phyloP scores from a whole-genome alignment of 2,888 invertebrate species.

The Pterostichus niger region DNA sequence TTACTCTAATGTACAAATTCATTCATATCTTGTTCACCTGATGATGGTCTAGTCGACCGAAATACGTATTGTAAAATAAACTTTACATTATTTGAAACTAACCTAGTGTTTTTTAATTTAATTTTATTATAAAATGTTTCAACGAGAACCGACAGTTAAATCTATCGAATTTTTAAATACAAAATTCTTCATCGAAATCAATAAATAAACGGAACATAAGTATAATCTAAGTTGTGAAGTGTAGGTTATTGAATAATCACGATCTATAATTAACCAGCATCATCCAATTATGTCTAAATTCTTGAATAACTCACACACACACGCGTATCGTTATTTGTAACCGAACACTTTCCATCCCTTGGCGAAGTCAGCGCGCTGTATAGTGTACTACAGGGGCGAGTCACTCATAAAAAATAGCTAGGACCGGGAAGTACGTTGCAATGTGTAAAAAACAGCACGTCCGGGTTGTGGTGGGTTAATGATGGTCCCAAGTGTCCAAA shows the following conservation, averaged over 20 bases:
- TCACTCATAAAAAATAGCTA: background rate
- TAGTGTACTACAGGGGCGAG: background rate
- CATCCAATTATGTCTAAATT: slow-evolving; percentile 46
- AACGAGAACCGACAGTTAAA: too few relatives aligned
- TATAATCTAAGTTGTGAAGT: too few relatives aligned
- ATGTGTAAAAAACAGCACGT: slow-evolving; percentile 56
- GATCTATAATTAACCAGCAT: slow-evolving; percentile 38
- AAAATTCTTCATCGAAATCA: too few relatives aligned
- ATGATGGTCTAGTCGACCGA: too few relatives aligned
- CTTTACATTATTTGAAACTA: too few relatives aligned
- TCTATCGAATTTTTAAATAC: too few relatives aligned
- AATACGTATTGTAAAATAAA: too few relatives aligned
- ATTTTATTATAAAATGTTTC: too few relatives aligned
- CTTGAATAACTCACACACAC: slow-evolving; percentile 25
- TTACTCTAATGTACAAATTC: too few relatives aligned
- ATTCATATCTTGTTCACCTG: too few relatives aligned
- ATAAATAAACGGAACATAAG: too few relatives aligned
- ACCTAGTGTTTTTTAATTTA: too few relatives aligned
- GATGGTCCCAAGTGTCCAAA: slow-evolving; percentile 61
- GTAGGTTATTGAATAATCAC: background rate
- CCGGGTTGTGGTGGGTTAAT: slow-evolving; percentile 50
- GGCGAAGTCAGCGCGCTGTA: background rate
- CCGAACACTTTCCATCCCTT: slow-evolving; percentile 53
- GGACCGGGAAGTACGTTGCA: slow-evolving; percentile 9
- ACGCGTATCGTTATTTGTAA: slow-evolving; percentile 43